Conservation (phyloP, 2,888 invertebrate species). For the Cheilosia grossa region DNA sequence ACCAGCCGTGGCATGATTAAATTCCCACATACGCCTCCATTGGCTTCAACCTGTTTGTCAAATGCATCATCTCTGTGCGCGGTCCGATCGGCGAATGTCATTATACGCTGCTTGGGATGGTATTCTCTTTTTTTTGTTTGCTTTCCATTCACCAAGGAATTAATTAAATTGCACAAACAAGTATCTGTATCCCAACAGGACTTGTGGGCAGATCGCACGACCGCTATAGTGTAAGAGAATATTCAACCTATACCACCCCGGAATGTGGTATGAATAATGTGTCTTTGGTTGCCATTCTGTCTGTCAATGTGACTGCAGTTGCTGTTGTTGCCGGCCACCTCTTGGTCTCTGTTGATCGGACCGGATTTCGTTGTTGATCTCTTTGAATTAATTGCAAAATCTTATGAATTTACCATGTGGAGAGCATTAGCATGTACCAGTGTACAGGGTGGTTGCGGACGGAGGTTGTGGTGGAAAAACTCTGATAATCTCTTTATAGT, state of each 20-base stretch:
- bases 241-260: slow-evolving; percentile 36
- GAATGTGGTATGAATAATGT: slow-evolving; percentile 62
- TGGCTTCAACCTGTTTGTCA: slow-evolving; percentile 46
- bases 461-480: no score
- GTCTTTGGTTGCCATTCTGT: slow-evolving; percentile 68
- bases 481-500: no score
- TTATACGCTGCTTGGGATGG: slow-evolving; percentile 15
- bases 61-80: slow-evolving; percentile 40
- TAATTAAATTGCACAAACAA: slow-evolving; percentile 61
- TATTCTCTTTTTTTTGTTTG: slow-evolving; percentile 1
- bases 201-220: slow-evolving; percentile 55
- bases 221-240: slow-evolving; percentile 18
- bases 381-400: slow-evolving; percentile 65
- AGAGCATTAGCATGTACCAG: slow-evolving; percentile 31
- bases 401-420: slow-evolving; percentile 47
- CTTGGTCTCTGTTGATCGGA: slow-evolving; percentile 21
- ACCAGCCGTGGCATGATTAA: slow-evolving; percentile 28
- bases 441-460: slow-evolving; percentile 35
- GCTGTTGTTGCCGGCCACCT: slow-evolving; percentile 21
- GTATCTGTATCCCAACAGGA: slow-evolving; percentile 64
- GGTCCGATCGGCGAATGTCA: slow-evolving; percentile 48
- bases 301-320: slow-evolving; percentile 63
- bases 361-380: slow-evolving; percentile 56
- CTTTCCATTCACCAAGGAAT: slow-evolving; percentile 38
- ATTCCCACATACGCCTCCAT: slow-evolving; percentile 58